Evolutionary conservation across 1,140 invertebrate species (phyloP).

Genomic region (Orchestia grillus): DNA sequence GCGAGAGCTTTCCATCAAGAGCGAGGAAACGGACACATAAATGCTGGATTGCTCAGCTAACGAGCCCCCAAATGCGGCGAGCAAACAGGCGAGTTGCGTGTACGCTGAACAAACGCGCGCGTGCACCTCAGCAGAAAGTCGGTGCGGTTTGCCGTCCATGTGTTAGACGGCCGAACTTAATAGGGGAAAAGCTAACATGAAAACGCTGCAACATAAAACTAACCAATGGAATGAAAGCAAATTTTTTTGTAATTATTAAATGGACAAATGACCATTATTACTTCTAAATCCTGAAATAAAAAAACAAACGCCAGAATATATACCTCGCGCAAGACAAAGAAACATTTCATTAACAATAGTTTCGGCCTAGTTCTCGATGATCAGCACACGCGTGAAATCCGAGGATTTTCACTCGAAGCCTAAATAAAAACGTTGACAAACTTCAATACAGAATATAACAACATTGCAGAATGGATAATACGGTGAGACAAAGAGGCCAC

Average conservation of each 20-base stretch:
- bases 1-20: constrained; percentile 6
- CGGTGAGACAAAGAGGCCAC: not conserved
- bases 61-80: not conserved
- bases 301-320: not conserved
- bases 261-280: not conserved
- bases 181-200: not conserved
- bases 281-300: not conserved
- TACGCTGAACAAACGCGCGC: not conserved
- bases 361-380: not conserved
- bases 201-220: not conserved
- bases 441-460: not conserved
- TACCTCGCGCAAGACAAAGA: not conserved
- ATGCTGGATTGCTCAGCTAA: not conserved
- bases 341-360: not conserved
- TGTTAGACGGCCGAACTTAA: not conserved
- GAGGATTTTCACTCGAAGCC: too few species aligned
- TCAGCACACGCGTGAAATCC: not conserved
- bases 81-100: not conserved
- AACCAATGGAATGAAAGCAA: not conserved
- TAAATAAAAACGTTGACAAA: not conserved
- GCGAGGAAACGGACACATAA: not conserved
- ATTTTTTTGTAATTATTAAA: not conserved
- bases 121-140: not conserved
- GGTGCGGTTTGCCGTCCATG: not conserved
- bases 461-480: not conserved